Percentiles rank a stretch among this genome's conserved stretches.
phyloP scores from a whole-genome alignment of 1,140 invertebrate species.

The Apis florea region DNA sequence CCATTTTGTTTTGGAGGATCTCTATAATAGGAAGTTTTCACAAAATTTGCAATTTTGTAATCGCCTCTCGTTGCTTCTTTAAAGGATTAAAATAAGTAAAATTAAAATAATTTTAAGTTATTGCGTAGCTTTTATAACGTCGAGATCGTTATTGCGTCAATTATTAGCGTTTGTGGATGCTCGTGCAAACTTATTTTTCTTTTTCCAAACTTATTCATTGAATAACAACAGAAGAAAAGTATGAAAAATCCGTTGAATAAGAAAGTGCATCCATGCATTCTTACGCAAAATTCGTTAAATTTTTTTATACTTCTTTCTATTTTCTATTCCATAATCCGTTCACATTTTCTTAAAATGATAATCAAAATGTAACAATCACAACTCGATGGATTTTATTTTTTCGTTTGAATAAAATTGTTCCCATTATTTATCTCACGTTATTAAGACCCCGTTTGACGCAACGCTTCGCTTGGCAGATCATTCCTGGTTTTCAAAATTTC shows the following conservation, averaged over 20 bases:
- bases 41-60: too few species aligned
- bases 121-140: too few species aligned
- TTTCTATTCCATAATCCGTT: not conserved
- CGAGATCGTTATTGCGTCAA: too few species aligned
- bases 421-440: not conserved
- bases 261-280: too few species aligned
- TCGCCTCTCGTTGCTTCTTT: too few species aligned
- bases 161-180: too few species aligned
- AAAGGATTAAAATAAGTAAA: too few species aligned
- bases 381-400: not conserved
- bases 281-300: not conserved
- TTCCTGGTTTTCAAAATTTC: too few species aligned
- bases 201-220: not conserved
- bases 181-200: not conserved
- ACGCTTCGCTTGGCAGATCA: not conserved
- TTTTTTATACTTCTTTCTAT: not conserved
- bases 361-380: not conserved
- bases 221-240: not conserved
- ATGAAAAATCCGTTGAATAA: too few species aligned
- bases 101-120: too few species aligned
- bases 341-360: not conserved
- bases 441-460: not conserved
- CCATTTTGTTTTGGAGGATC: too few species aligned
- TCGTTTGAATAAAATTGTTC: constrained; percentile 12
- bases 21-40: too few species aligned